Conservation (phyloP, 2,888 invertebrate species). For the Apamea monoglypha region DNA sequence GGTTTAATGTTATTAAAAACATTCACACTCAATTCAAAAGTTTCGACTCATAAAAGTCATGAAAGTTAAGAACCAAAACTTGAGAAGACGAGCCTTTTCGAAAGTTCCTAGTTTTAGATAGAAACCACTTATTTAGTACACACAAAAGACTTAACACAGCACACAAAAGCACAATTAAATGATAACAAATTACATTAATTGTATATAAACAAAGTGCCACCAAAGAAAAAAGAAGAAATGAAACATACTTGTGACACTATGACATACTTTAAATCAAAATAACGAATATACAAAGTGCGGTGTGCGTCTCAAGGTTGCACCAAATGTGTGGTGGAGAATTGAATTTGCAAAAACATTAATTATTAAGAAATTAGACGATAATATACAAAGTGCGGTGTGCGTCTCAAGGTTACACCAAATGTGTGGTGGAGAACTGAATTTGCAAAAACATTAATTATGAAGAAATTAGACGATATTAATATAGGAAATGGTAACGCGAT, state of each 20-base stretch:
- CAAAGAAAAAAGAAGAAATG: no score
- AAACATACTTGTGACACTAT: no score
- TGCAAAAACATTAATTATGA: slow-evolving; percentile 22
- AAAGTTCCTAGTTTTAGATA: not conserved
- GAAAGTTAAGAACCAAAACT: not conserved
- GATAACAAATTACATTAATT: no score
- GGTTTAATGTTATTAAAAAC: not conserved
- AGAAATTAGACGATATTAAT: slow-evolving; percentile 58
- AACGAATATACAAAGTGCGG: no score
- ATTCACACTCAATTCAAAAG: not conserved
- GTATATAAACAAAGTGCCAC: no score
- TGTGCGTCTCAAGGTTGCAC: no score
- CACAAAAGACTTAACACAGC: not conserved
- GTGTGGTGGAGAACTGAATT: slow-evolving; percentile 16
- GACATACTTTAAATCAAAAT: no score
- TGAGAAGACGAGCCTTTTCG: not conserved
- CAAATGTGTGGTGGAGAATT: not conserved
- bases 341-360: slow-evolving; percentile 39
- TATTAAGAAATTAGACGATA: slow-evolving; percentile 53
- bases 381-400: no score
- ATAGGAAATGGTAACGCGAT: slow-evolving; percentile 67
- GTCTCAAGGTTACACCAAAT: not conserved
- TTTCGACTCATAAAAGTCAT: not conserved
- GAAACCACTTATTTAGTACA: not conserved
- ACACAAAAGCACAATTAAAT: not conserved